These are phyloP conservation scores for Pterocles burchelli DNA, from an alignment of 2,113 vertebrate genomes.

Conservation along the genomic window DNA sequence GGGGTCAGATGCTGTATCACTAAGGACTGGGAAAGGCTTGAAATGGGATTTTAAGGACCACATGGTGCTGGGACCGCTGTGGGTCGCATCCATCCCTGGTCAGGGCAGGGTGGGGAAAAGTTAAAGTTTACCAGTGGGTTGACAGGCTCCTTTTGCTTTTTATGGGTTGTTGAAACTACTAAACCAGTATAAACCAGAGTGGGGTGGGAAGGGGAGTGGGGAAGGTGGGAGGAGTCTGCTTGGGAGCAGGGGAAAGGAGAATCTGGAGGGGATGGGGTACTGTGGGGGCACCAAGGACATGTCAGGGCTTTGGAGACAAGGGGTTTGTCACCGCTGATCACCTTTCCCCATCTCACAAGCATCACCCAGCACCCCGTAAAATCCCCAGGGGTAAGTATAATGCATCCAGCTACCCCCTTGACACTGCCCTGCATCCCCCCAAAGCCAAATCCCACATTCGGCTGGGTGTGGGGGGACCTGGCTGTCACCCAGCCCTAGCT, in stretches of 20 bases:
- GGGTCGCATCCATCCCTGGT: not conserved
- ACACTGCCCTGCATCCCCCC: not conserved
- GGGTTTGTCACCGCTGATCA: rapidly evolving
- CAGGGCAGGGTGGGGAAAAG: not conserved
- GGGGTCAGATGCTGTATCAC: not conserved
- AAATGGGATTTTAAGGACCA: not conserved
- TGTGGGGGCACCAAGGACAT: rapidly evolving
- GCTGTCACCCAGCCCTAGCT: not conserved
- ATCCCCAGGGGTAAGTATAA: rapidly evolving
- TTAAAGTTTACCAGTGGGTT: not conserved
- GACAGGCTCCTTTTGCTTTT: constrained; percentile 33
- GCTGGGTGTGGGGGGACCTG: rapidly evolving
- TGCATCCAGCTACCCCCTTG: rapidly evolving
- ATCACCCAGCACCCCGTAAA: not conserved
- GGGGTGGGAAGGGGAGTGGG: not conserved
- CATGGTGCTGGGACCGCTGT: rapidly evolving
- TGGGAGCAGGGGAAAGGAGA: constrained; percentile 5
- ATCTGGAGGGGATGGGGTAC: rapidly evolving
- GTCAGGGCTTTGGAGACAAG: not conserved
- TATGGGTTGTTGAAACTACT: constrained; percentile 39
- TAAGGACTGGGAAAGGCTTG: rapidly evolving
- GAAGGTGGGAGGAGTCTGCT: not conserved
- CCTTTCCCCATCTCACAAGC: rapidly evolving
- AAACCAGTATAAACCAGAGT: constrained; percentile 12
- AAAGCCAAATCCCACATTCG: not conserved